These are phyloP conservation scores for Promerops cafer DNA, from an alignment of 2,113 vertebrate species.

Conservation along the genomic window DNA sequence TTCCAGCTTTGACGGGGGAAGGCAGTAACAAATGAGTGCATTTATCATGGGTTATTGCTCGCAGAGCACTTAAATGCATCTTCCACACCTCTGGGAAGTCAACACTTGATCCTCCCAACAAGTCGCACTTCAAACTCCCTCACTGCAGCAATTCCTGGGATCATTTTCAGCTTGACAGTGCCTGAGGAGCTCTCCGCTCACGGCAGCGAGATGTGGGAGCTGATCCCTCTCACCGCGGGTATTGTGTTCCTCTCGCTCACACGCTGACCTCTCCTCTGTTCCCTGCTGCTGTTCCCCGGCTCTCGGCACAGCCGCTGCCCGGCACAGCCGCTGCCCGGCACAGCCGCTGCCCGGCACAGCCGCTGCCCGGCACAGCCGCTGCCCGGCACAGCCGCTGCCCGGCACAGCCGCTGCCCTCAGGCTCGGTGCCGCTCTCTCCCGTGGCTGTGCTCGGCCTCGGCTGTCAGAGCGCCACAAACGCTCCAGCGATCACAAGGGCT, in stretches of 20 bases:
- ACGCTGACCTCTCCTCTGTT: neutral
- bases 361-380: neutral
- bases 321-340: neutral
- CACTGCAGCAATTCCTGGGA: neutral
- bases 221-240: neutral
- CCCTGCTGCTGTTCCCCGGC: neutral
- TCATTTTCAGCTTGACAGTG: neutral
- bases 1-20: neutral
- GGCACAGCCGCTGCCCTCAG: neutral
- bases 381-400: neutral
- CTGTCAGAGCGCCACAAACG: accelerated
- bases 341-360: neutral
- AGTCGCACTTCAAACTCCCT: neutral
- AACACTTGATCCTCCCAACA: neutral
- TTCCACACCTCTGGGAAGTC: neutral
- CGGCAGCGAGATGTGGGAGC: neutral
- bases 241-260: neutral
- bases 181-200: neutral
- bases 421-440: neutral
- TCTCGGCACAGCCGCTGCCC: neutral
- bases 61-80: neutral
- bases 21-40: neutral
- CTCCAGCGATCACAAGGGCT: accelerated
- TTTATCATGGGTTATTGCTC: neutral
- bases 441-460: accelerated